Evolutionary conservation across 1,140 invertebrate species (phyloP).

Genomic region (Aphelenchoides avenae): DNA sequence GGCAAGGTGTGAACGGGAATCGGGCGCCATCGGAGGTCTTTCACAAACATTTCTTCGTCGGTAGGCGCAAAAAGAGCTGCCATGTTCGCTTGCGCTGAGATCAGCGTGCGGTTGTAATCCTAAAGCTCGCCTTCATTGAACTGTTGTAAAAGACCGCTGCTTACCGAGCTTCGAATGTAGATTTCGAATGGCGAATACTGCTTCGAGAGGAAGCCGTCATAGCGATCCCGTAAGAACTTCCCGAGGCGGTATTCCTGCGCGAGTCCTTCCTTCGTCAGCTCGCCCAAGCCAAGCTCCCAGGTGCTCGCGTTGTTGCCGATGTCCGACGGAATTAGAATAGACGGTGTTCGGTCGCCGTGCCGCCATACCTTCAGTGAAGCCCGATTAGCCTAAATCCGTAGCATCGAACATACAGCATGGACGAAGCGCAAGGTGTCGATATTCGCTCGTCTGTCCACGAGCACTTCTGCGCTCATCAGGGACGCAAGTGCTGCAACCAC

Average conservation of each 20-base stretch:
- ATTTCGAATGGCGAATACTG: conserved; percentile 50
- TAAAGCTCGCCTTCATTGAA: too few species aligned
- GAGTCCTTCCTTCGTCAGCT: conserved; percentile 44
- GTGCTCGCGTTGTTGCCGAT: conserved; percentile 31
- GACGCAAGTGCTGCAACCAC: too few species aligned
- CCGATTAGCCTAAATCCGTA: conserved; percentile 9
- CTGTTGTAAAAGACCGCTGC: too few species aligned
- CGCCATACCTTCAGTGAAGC: conserved; percentile 47
- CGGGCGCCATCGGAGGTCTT: conserved; percentile 56
- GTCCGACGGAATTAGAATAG: conserved; percentile 39
- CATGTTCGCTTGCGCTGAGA: conserved; percentile 58
- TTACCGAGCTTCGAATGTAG: too few species aligned
- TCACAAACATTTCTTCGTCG: conserved; percentile 35
- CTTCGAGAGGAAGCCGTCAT: conserved; percentile 45
- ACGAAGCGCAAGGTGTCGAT: conserved; percentile 27
- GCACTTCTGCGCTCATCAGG: too few species aligned
- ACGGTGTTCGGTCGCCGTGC: conserved; percentile 55
- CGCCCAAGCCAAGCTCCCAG: conserved; percentile 52
- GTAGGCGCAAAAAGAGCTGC: conserved; percentile 56
- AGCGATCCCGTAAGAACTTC: conserved; percentile 42
- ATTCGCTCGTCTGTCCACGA: conserved; percentile 14
- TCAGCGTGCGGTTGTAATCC: conserved; percentile 59
- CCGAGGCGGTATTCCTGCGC: conserved; percentile 54
- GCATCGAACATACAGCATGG: conserved; percentile 25
- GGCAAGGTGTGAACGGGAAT: conserved; percentile 60